Evolutionary conservation across 1,140 invertebrate species (phyloP), one percentile per base, ranked within the genome.

Genomic region (Caenorhabditis latens): DNA sequence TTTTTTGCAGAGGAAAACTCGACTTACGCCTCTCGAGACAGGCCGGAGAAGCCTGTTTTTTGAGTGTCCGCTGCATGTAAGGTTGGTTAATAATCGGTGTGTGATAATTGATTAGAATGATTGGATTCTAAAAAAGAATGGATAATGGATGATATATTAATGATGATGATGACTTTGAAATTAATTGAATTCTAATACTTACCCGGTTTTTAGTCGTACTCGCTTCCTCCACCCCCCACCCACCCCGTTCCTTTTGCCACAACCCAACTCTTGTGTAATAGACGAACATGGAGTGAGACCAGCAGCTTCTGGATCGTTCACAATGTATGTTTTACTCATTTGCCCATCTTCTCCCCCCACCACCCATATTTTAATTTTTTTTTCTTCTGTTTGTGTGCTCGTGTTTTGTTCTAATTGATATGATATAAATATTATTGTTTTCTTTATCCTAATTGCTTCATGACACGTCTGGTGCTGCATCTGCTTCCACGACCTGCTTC

Each of bases 1-100:
- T 79, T 79, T 79, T 79, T 79, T 79, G 71, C 71, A 79, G 71
- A 79, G 46, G n/a, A 79, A 67, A 79, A 79, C 40, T 79, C 71
- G 43, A 79, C 46, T 79, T n/a, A 79, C 71, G 46, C 71, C 71
- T 50, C 71, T 79, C 46, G 46, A 50, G 71, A 79, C 71, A 13
- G 46, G 71, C 71, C 71, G 43, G 46, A 24, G 71, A 79, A 79
- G 71, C 46, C 71, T 79, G 71, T 79, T 79, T 79, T 79, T 24
- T n/a, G 71, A 79, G 71, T 79, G 71, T 53, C 71, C 46, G 40
- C 71, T 79, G 71, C 71, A 79, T 79, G 71, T 79, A 79, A 50
- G 71, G 71, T 79, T 79, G 71, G 71, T 79, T 50, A 19, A 50
- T 79, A 32, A 79, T 79, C 21, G 46, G 46, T 79, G 71, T 75